Percentiles rank a stretch among this genome's conserved stretches.
Evolutionary conservation across 2,797 vertebrate species (phyloP).

Genomic region (Delichon dasypus): DNA sequence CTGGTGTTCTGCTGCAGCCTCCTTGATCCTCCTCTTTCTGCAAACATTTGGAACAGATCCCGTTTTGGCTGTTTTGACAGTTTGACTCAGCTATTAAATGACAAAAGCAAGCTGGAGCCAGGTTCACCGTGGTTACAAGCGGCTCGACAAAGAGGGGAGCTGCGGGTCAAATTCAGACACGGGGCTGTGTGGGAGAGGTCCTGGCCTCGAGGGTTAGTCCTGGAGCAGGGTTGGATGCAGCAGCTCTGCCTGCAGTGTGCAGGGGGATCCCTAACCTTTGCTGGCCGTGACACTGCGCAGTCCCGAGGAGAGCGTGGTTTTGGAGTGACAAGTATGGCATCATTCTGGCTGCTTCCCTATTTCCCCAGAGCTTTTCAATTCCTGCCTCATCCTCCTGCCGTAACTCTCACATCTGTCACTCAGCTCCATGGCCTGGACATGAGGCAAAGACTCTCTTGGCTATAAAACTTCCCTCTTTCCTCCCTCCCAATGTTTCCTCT

Average conservation of each 20-base stretch:
- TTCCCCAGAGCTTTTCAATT: slow-evolving; percentile 6
- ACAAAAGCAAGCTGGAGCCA: neutral
- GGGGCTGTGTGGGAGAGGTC: neutral
- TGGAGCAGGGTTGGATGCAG: neutral
- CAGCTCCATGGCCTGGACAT: neutral
- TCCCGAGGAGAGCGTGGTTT: neutral
- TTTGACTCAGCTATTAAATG: slow-evolving; percentile 14
- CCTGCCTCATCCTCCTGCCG: neutral
- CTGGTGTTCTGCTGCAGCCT: neutral
- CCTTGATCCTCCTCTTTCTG: neutral
- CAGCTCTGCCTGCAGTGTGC: neutral
- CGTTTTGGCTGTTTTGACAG: neutral
- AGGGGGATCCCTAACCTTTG: neutral
- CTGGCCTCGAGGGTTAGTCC: neutral
- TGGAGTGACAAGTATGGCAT: neutral
- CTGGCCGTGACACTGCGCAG: neutral
- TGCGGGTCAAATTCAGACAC: neutral
- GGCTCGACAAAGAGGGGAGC: neutral
- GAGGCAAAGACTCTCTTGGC: neutral
- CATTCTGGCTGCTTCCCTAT: neutral
- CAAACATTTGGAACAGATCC: slow-evolving; percentile 24
- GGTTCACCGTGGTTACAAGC: neutral
- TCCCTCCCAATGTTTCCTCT: neutral
- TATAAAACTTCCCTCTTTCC: neutral
- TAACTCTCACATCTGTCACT: neutral